Conservation (phyloP, 2,797 vertebrate genomes). For the Gephyroberyx darwinii region DNA sequence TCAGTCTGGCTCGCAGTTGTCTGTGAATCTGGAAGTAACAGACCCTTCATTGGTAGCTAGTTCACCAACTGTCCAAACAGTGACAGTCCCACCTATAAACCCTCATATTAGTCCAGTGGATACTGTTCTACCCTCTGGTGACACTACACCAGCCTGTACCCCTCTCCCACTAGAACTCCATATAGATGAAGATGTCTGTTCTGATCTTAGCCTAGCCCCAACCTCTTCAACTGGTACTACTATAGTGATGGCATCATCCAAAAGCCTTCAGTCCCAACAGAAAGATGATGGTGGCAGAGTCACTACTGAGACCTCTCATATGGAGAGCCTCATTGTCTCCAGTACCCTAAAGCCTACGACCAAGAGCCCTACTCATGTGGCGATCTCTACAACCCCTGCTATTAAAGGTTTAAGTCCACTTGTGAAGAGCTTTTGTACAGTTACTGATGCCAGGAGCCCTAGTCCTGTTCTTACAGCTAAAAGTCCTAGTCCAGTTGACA, state of each 20-base stretch:
- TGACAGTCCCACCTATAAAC: constrained; percentile 19
- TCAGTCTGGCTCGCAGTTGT: constrained; percentile 88
- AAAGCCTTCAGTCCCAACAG: constrained; percentile 48
- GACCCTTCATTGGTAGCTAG: constrained; percentile 40
- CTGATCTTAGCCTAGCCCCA: constrained; percentile 1
- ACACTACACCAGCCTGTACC: constrained; percentile 38
- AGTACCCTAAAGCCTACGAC: constrained; percentile 24
- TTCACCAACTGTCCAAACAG: constrained; percentile 35
- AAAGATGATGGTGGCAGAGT: constrained; percentile 44
- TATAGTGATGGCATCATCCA: constrained; percentile 41
- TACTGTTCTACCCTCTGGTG: constrained; percentile 40
- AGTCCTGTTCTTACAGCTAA: constrained; percentile 47
- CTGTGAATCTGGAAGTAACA: constrained; percentile 79
- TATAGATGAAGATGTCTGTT: constrained; percentile 74
- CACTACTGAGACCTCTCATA: constrained; percentile 50
- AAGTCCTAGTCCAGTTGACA: constrained; percentile 46
- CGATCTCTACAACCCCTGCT: constrained; percentile 12
- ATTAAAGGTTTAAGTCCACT: constrained; percentile 25
- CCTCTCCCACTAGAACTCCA: constrained; percentile 70
- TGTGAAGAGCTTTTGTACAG: constrained; percentile 29
- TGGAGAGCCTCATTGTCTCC: constrained; percentile 54
- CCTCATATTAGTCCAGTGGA: constrained; percentile 28
- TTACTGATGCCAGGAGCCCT: constrained; percentile 20
- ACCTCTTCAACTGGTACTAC: constrained; percentile 35
- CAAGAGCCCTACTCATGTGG: constrained; percentile 22